Evolutionary conservation across 2,113 vertebrate species (phyloP).

Genomic region (Thomomys bottae): DNA sequence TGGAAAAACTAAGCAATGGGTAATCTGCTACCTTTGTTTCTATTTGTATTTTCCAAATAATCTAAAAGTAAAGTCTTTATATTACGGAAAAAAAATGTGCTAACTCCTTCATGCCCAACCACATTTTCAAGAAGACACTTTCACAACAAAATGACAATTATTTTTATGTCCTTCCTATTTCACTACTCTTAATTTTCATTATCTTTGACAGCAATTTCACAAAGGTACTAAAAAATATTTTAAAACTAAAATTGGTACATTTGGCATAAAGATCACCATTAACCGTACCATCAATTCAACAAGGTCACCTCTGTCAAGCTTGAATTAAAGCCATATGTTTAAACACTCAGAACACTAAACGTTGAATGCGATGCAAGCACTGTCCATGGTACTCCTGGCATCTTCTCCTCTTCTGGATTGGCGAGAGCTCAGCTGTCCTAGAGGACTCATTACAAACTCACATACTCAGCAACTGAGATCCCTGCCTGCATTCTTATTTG

Average conservation of each 20-base stretch:
- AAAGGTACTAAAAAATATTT: constrained; percentile 20
- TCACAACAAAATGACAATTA: not conserved
- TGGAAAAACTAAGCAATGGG: not conserved
- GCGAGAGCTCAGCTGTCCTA: not conserved
- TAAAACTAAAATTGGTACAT: constrained; percentile 18
- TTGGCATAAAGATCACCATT: constrained; percentile 36
- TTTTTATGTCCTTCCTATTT: constrained; percentile 29
- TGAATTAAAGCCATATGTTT: constrained; percentile 56
- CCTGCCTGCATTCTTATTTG: not conserved
- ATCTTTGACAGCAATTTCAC: constrained; percentile 46
- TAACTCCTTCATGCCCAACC: not conserved
- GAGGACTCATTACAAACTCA: not conserved
- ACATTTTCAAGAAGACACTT: constrained; percentile 32
- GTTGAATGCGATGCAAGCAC: not conserved
- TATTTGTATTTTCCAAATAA: not conserved
- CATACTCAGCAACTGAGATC: not conserved
- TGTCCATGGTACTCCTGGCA: constrained; percentile 64
- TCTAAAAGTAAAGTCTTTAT: not conserved
- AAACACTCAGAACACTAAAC: not conserved
- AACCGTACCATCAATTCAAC: constrained; percentile 41
- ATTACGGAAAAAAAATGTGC: not conserved
- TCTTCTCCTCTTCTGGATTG: not conserved
- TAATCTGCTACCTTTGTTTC: not conserved
- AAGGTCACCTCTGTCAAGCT: constrained; percentile 48
- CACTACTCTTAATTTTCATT: not conserved